Evolutionary conservation across 1,140 invertebrate species (phyloP).

Genomic region (Streblospio benedicti): DNA sequence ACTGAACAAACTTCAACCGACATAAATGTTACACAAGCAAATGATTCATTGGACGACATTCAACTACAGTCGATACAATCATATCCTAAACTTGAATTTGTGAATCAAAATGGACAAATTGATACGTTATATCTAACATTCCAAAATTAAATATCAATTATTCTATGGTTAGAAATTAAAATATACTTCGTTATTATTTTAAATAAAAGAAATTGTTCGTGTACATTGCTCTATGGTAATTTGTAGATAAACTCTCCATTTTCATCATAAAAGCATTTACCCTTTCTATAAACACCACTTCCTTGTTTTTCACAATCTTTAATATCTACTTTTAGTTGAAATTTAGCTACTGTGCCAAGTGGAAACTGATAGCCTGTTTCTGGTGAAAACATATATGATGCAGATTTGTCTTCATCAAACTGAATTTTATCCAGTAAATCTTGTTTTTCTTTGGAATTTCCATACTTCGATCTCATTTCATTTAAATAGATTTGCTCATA

Average conservation of each 20-base stretch:
- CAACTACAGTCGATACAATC: too few species aligned
- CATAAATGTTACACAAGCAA: too few species aligned
- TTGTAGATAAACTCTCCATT: constrained; percentile 9
- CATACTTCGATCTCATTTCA: not conserved
- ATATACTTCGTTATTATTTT: too few species aligned
- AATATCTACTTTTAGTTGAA: not conserved
- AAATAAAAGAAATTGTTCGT: too few species aligned
- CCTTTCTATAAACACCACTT: constrained; percentile 1
- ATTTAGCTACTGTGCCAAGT: not conserved
- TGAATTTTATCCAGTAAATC: not conserved
- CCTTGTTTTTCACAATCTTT: not conserved
- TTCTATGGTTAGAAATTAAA: too few species aligned
- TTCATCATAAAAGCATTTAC: constrained; percentile 7
- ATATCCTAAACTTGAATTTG: too few species aligned
- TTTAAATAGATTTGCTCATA: not conserved
- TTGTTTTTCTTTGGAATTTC: not conserved
- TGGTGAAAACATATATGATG: constrained; percentile 10
- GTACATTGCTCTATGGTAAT: not conserved
- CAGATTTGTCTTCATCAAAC: not conserved
- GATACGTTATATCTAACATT: too few species aligned
- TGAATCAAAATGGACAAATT: too few species aligned
- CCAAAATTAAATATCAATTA: too few species aligned
- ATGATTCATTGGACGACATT: too few species aligned
- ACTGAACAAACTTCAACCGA: too few species aligned
- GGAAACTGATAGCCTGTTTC: constrained; percentile 14